Conservation (phyloP, 2,113 vertebrate species). For the Myanophis thanlyinensis region DNA sequence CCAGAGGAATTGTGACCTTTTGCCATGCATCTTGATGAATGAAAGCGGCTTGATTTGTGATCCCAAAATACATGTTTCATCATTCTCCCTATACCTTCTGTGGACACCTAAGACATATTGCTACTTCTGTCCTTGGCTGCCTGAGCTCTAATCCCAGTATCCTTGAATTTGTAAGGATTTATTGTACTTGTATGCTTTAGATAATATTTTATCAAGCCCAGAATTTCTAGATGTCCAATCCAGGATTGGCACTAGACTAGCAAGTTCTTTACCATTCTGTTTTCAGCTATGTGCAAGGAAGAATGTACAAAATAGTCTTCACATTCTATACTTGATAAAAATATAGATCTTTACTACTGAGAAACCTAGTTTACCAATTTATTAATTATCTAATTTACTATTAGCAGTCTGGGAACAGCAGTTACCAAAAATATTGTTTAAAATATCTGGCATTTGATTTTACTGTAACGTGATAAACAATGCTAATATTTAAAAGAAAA, state of each 20-base stretch:
- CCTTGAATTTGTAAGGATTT: background rate
- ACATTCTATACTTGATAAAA: background rate
- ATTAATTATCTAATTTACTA: background rate
- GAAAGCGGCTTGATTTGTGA: background rate
- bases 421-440: background rate
- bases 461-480: background rate
- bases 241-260: background rate
- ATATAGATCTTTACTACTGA: background rate
- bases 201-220: background rate
- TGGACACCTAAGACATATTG: background rate
- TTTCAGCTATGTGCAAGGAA: background rate
- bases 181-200: background rate
- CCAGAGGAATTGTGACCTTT: background rate
- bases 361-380: background rate
- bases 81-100: background rate
- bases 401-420: background rate
- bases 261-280: background rate
- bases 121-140: background rate
- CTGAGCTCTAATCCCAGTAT: background rate
- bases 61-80: background rate
- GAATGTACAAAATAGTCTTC: background rate
- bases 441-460: background rate
- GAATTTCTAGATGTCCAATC: background rate
- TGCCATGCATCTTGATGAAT: background rate
- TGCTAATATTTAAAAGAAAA: background rate